A percentile compares a stretch with the other conserved stretches of the same genome.
These are phyloP conservation scores for Apomyelois bistriatella DNA, from an alignment of 2,888 invertebrate species.

Conservation along the genomic window DNA sequence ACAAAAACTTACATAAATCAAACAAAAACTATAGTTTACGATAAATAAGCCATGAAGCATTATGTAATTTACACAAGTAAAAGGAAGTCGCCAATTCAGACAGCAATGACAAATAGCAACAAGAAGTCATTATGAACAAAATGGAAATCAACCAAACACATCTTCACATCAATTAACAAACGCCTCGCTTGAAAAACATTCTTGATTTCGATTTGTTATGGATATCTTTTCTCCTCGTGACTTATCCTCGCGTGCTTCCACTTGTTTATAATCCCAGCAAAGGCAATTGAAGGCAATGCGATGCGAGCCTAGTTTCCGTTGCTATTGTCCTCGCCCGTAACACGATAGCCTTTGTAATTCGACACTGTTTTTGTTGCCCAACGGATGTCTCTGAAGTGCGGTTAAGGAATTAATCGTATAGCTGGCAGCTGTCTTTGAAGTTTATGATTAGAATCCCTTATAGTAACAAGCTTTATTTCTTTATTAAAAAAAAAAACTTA, in stretches of 20 bases:
- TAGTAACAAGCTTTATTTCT: neutral
- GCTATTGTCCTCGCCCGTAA: conserved; percentile 29
- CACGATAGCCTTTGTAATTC: conserved; percentile 11
- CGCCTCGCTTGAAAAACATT: too few relatives aligned
- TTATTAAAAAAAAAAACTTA: too few relatives aligned
- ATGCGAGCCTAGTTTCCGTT: conserved; percentile 30
- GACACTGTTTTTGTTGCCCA: conserved; percentile 12
- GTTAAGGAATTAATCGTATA: conserved; percentile 7
- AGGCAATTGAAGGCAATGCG: conserved; percentile 29
- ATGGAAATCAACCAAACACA: too few relatives aligned
- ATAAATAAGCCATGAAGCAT: too few relatives aligned
- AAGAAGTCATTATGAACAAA: too few relatives aligned
- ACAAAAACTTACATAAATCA: too few relatives aligned
- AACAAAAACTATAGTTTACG: too few relatives aligned
- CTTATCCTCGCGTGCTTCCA: conserved; percentile 1
- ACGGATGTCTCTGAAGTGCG: conserved; percentile 11
- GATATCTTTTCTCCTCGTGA: conserved; percentile 15
- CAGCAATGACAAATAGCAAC: too few relatives aligned
- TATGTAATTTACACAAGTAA: too few relatives aligned
- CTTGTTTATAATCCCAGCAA: conserved; percentile 33
- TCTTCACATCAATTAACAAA: too few relatives aligned
- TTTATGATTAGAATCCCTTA: neutral
- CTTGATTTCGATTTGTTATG: too few relatives aligned
- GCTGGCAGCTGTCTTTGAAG: neutral
- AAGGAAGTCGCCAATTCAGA: too few relatives aligned